Conservation (phyloP, 1,140 invertebrate genomes). For the Drosophila oshimai region DNA sequence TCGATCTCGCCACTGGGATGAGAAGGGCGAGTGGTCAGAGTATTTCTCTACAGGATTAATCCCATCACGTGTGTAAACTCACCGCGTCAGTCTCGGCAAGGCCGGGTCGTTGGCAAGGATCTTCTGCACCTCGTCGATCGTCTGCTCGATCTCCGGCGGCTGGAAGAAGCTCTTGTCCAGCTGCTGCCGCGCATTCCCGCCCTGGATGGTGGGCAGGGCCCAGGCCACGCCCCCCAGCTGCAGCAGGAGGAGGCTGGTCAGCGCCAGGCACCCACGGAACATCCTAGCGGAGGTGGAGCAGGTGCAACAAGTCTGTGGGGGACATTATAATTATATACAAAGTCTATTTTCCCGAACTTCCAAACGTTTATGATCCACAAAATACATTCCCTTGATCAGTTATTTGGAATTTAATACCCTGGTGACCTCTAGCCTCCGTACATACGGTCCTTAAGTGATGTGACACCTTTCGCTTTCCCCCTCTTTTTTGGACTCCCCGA, state of each 20-base stretch:
- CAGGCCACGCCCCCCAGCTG: constrained; percentile 8
- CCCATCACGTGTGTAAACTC: too few relatives aligned
- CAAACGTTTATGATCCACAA: not conserved
- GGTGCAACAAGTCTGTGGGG: not conserved
- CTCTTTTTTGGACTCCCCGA: not conserved
- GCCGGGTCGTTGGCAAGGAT: constrained; percentile 83
- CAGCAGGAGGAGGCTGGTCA: constrained; percentile 16
- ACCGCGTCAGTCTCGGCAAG: constrained; percentile 83
- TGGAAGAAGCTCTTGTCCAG: constrained; percentile 74
- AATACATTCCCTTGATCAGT: too few relatives aligned
- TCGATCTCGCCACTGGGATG: constrained; percentile 83
- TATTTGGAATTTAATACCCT: too few relatives aligned
- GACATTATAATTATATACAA: not conserved
- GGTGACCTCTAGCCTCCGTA: too few relatives aligned
- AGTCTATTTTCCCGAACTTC: too few relatives aligned
- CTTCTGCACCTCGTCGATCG: constrained; percentile 85
- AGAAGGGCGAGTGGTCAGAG: not conserved
- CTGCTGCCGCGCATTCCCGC: constrained; percentile 48
- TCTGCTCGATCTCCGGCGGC: constrained; percentile 80
- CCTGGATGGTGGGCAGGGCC: constrained; percentile 61
- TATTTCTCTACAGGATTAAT: not conserved
- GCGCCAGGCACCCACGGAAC: constrained; percentile 20
- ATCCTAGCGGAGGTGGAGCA: not conserved
- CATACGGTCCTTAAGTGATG: too few relatives aligned
- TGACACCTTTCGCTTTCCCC: constrained; percentile 10